These are phyloP conservation scores for Bombyx mandarina DNA, from an alignment of 1,140 invertebrate species.

Conservation along the genomic window DNA sequence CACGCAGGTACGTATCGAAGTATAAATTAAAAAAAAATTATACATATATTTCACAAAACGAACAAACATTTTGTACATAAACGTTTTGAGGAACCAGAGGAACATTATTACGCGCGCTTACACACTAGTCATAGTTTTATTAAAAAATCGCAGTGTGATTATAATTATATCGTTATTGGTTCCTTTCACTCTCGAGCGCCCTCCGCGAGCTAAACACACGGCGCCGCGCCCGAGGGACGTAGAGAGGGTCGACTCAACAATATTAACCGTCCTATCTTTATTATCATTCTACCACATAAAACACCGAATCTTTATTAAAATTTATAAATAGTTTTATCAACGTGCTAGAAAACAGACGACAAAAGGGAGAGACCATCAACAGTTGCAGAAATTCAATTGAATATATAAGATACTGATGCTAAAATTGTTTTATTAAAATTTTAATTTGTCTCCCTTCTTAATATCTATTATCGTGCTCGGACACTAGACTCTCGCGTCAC, in stretches of 20 bases:
- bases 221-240: constrained; percentile 16
- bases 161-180: constrained; percentile 20
- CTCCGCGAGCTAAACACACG: constrained; percentile 18
- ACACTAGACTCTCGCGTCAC: too few relatives aligned
- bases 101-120: constrained; percentile 7
- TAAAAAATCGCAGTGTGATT: constrained; percentile 60
- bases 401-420: too few relatives aligned
- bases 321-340: too few relatives aligned
- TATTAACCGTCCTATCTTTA: not conserved
- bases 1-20: too few relatives aligned
- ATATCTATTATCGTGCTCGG: too few relatives aligned
- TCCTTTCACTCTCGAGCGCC: constrained; percentile 29
- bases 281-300: not conserved
- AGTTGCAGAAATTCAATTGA: too few relatives aligned
- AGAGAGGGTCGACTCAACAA: constrained; percentile 1
- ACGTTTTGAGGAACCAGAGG: too few relatives aligned
- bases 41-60: not conserved
- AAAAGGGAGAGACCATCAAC: too few relatives aligned
- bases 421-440: too few relatives aligned
- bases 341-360: too few relatives aligned
- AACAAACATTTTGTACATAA: too few relatives aligned
- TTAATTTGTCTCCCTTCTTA: too few relatives aligned
- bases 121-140: constrained; percentile 62
- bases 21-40: not conserved
- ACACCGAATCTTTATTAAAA: not conserved